Evolutionary conservation across 2,113 vertebrate species (phyloP).

Genomic region (Brachirus orientalis): DNA sequence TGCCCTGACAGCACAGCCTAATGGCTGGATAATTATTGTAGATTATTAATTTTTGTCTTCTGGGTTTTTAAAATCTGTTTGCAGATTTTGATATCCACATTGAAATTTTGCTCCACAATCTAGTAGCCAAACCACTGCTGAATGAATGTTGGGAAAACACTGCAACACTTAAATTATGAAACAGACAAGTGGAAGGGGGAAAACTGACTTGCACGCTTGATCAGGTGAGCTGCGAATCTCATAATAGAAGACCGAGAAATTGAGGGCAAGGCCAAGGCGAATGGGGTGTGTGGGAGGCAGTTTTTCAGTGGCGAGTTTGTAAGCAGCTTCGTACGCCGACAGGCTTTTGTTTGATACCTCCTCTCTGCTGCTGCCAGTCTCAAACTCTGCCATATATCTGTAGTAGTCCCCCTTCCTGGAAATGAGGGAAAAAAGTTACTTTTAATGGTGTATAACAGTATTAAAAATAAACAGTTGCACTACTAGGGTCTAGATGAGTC

Average conservation of each 20-base stretch:
- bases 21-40: too few relatives aligned
- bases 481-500: background rate
- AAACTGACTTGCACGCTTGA: slow-evolving; percentile 94
- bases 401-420: slow-evolving; percentile 98
- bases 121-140: too few relatives aligned
- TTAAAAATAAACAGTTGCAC: background rate
- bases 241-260: slow-evolving; percentile 99
- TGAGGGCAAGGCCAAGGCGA: slow-evolving; percentile 97
- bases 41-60: too few relatives aligned
- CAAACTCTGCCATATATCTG: slow-evolving; percentile 99
- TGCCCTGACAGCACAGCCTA: too few relatives aligned
- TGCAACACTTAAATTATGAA: background rate
- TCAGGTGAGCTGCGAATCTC: slow-evolving; percentile 99
- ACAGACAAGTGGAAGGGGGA: background rate
- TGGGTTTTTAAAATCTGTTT: too few relatives aligned
- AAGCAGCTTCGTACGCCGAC: slow-evolving; percentile 97
- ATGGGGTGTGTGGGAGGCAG: slow-evolving; percentile 98
- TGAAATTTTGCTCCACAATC: too few relatives aligned
- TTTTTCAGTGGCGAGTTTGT: slow-evolving; percentile 96
- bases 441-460: background rate
- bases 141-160: too few relatives aligned
- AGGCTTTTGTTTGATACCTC: slow-evolving; percentile 98
- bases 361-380: slow-evolving; percentile 97
- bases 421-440: background rate
- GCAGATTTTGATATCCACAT: too few relatives aligned